Percentiles rank a stretch among this genome's conserved stretches.
Evolutionary conservation across 2,113 vertebrate genomes (phyloP).

Genomic region (Anhinga rufa): DNA sequence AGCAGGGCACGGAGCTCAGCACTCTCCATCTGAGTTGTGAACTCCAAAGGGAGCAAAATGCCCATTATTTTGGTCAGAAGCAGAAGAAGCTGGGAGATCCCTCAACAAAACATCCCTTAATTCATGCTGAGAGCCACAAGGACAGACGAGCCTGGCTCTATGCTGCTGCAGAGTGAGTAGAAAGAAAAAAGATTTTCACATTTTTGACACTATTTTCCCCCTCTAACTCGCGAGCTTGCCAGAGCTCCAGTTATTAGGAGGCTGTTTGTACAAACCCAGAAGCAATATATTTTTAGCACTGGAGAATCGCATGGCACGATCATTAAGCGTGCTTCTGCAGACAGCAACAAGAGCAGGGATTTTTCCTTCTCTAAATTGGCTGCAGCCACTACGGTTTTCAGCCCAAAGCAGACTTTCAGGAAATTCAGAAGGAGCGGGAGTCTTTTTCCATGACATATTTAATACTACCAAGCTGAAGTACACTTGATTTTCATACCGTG

Average conservation of each 20-base stretch:
- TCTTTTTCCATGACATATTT: slow-evolving; percentile 32
- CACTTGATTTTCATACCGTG: neutral
- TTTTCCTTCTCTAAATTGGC: slow-evolving; percentile 53
- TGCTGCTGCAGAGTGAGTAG: neutral
- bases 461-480: neutral
- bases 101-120: neutral
- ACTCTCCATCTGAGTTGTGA: neutral
- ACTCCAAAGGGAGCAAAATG: neutral
- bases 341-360: slow-evolving; percentile 29
- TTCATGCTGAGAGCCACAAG: neutral
- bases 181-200: neutral
- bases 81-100: neutral
- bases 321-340: slow-evolving; percentile 40
- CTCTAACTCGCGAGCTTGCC: neutral
- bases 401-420: slow-evolving; percentile 58
- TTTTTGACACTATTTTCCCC: neutral
- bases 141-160: neutral
- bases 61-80: neutral
- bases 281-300: slow-evolving; percentile 48
- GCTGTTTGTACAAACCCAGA: slow-evolving; percentile 20
- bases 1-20: neutral
- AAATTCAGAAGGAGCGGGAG: slow-evolving; percentile 15
- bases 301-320: slow-evolving; percentile 22
- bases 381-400: slow-evolving; percentile 13
- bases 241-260: slow-evolving; percentile 28